Evolutionary conservation across 2,888 invertebrate genomes (phyloP).

Genomic region (Latheticus oryzae): DNA sequence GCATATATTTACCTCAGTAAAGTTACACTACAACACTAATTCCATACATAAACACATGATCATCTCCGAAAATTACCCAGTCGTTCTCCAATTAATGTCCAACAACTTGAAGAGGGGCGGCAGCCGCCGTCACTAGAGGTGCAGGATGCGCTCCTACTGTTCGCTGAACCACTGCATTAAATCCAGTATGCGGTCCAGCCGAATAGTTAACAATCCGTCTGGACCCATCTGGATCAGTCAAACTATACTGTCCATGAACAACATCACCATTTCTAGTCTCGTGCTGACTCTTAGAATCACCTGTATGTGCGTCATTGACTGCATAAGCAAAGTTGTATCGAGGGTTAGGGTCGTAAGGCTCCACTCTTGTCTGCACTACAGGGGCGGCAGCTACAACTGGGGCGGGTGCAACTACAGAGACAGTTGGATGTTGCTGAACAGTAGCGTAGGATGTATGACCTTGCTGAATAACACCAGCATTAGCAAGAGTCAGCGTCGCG

Average conservation of each 20-base stretch:
- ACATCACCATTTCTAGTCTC: slow-evolving; percentile 60
- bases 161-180: slow-evolving; percentile 61
- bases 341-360: slow-evolving; percentile 62
- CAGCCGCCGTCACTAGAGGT: slow-evolving; percentile 15
- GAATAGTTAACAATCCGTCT: slow-evolving; percentile 61
- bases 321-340: slow-evolving; percentile 62
- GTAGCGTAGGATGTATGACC: slow-evolving; percentile 52
- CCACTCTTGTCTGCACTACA: slow-evolving; percentile 55
- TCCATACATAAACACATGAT: no score
- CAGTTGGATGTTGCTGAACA: slow-evolving; percentile 54
- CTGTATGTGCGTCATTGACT: slow-evolving; percentile 62
- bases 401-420: slow-evolving; percentile 37
- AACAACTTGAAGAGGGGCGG: slow-evolving; percentile 4
- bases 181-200: slow-evolving; percentile 60
- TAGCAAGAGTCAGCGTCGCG: slow-evolving; percentile 42
- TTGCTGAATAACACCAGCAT: slow-evolving; percentile 46
- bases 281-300: slow-evolving; percentile 63
- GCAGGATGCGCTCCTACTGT: slow-evolving; percentile 48
- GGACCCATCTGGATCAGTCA: slow-evolving; percentile 62
- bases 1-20: no score
- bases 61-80: no score
- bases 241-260: slow-evolving; percentile 62
- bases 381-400: slow-evolving; percentile 45
- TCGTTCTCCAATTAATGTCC: no score
- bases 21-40: no score